A percentile compares a stretch with the other conserved stretches of the same genome.
Evolutionary conservation across 2,113 vertebrate species (phyloP).

Genomic region (Podilymbus podiceps): DNA sequence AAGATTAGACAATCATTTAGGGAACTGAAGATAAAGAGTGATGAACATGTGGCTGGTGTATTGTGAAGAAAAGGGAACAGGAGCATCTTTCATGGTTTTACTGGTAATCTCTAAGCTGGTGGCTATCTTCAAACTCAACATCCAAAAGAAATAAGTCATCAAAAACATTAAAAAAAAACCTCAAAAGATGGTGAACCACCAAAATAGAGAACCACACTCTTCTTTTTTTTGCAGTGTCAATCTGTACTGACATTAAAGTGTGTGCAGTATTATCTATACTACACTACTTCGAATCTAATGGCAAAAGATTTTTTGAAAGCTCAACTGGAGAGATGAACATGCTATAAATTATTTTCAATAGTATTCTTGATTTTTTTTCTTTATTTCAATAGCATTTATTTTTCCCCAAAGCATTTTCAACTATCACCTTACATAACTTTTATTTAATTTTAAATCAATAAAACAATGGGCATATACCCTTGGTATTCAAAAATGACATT

Average conservation of each 20-base stretch:
- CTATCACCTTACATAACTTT: background rate
- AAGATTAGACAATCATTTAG: background rate
- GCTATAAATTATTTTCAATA: background rate
- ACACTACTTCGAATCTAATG: background rate
- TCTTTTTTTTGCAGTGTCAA: background rate
- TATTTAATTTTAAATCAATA: constrained; percentile 52
- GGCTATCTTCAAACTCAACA: background rate
- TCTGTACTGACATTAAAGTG: background rate
- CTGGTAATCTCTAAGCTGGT: background rate
- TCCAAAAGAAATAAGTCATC: background rate
- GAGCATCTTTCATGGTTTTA: background rate
- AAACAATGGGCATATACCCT: background rate
- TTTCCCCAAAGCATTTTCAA: background rate
- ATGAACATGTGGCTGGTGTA: background rate
- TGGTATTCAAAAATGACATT: constrained; percentile 27
- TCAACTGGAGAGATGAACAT: background rate
- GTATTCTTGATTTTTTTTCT: background rate
- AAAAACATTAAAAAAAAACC: background rate
- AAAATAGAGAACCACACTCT: background rate
- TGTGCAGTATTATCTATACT: background rate
- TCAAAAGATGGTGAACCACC: background rate
- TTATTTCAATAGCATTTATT: background rate
- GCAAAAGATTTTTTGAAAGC: background rate
- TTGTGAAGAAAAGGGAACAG: background rate
- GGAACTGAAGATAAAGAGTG: background rate